Percentiles rank a stretch among this genome's conserved stretches.
Evolutionary conservation across 1,140 invertebrate species (phyloP).

Genomic region (Littorina saxatilis): DNA sequence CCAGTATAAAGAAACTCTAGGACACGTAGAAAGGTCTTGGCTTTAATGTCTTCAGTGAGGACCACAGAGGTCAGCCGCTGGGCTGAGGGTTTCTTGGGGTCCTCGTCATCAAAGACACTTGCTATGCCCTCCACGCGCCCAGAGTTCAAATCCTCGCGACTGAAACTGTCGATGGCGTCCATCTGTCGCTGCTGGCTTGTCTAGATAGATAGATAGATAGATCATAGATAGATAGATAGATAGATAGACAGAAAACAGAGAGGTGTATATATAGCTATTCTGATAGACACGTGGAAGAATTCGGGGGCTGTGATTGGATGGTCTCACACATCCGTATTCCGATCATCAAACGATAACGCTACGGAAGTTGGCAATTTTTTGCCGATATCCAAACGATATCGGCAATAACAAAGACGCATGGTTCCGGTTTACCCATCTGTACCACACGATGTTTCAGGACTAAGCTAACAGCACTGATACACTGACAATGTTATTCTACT

Average conservation of each 20-base stretch:
- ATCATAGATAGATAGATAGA: background rate
- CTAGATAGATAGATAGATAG: conserved; percentile 30
- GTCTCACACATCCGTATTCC: no score
- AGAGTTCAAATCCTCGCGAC: conserved; percentile 57
- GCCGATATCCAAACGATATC: no score
- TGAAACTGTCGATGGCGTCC: conserved; percentile 53
- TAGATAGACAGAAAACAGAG: background rate
- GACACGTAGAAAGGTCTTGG: conserved; percentile 62
- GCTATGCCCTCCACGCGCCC: conserved; percentile 60
- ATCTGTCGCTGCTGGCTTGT: conserved; percentile 61
- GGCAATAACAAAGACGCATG: no score
- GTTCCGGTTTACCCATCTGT: no score
- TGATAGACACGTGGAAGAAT: background rate
- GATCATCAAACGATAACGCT: no score
- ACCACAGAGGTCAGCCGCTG: conserved; percentile 49
- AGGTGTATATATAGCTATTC: background rate
- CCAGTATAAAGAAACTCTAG: conserved; percentile 71
- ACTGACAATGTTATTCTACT: no score
- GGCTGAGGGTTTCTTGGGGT: background rate
- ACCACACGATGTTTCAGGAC: no score
- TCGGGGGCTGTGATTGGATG: no score
- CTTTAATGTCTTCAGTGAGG: conserved; percentile 62
- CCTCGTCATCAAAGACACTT: conserved; percentile 48
- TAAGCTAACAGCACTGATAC: no score
- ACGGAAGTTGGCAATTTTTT: no score